These are phyloP conservation scores for Scomber japonicus DNA, from an alignment of 2,113 vertebrate genomes.

Conservation along the genomic window DNA sequence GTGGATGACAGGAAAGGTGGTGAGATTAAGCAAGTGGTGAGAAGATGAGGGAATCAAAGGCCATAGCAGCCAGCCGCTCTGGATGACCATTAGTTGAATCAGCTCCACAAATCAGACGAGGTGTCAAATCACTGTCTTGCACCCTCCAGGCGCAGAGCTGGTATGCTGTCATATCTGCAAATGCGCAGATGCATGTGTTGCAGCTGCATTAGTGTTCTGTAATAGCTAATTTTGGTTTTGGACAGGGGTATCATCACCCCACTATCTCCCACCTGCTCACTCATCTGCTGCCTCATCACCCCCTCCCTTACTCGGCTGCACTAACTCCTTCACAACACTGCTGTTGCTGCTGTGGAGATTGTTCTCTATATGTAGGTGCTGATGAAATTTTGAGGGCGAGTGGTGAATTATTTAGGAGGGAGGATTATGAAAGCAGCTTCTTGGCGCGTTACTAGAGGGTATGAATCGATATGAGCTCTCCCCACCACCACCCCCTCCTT, in stretches of 20 bases:
- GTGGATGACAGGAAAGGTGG: slow-evolving; percentile 1
- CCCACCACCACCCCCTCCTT: background rate
- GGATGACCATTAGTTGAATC: slow-evolving; percentile 19
- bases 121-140: slow-evolving; percentile 18
- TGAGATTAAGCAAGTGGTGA: background rate
- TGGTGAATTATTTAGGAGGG: slow-evolving; percentile 83
- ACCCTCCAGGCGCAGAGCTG: background rate
- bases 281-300: slow-evolving; percentile 55
- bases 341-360: slow-evolving; percentile 58
- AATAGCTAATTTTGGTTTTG: slow-evolving; percentile 24
- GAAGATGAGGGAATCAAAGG: background rate
- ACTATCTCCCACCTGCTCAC: slow-evolving; percentile 44
- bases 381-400: slow-evolving; percentile 80
- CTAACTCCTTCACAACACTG: slow-evolving; percentile 34
- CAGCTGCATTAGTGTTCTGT: slow-evolving; percentile 24
- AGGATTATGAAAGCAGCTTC: slow-evolving; percentile 80
- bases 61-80: background rate
- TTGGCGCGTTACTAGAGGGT: slow-evolving; percentile 68
- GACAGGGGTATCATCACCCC: slow-evolving; percentile 29
- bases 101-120: slow-evolving; percentile 28
- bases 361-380: slow-evolving; percentile 76
- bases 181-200: slow-evolving; percentile 22
- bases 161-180: slow-evolving; percentile 8
- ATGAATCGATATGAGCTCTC: slow-evolving; percentile 75
- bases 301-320: background rate